Evolutionary conservation across 2,888 invertebrate species (phyloP), one percentile per base, ranked within the genome.

Genomic region (Drosophila paranaensis): DNA sequence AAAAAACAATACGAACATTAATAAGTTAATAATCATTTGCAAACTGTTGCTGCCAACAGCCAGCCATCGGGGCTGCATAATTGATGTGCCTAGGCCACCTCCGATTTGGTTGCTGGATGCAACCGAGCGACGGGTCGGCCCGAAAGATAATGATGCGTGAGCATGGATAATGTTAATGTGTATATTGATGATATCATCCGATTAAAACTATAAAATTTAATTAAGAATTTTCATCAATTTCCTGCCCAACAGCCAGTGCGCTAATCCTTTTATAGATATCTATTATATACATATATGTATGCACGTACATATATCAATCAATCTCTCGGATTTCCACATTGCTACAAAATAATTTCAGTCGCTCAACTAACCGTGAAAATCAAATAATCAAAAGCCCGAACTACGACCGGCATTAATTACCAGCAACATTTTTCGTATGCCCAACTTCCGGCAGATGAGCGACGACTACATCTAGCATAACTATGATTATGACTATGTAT

Each of bases 321-420:
- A 30, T 37, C 37, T 13, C n/a, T 20, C 35, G 27, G 20, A 30
- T 37, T 37, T 37, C 14, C 43, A 60, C 14, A 35, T 58, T 61
- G 43, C 58, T 30, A 33, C 10, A 13, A 55, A 45, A 58, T 40
- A 39, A 30, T 40, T 50, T 48, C 20, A 56, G 20, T 51, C 35
- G 27, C 39, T 64, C 58, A 87, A 76, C 85, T 78, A 78, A 69
- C 82, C 88, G 84, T 84, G 88, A 82, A 82, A 75, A 79, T 64
- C 75, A 77, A 80, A 79, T 81, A 82, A 79, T 70, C 79, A 81
- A 65, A 62, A 37, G 1, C 35, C n/a, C 35, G 37, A 33, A 25
- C 45, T 37, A 57, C 37, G 61, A 27, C 27, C 53, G 48, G 74
- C 78, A 77, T 77, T 74, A 78, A 77, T 77, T 78, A 79, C 62